Evolutionary conservation across 2,113 vertebrate species (phyloP), one percentile per base, ranked within the genome.

Genomic region (Elephas maximus): DNA sequence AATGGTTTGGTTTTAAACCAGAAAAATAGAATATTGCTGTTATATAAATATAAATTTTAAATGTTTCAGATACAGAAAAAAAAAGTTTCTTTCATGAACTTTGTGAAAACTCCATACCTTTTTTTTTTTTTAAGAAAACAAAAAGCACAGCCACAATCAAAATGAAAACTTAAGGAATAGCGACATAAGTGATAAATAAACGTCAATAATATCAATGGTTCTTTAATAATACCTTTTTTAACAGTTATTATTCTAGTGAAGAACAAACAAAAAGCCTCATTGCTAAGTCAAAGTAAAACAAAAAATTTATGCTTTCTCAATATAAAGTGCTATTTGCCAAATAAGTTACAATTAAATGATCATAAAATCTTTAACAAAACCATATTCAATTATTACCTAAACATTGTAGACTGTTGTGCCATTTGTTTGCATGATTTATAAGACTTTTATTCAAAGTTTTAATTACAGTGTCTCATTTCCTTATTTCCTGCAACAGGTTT

Each of bases 281-380:
- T 91, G 4, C n/a, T 74, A 94, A 95, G 20, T 84, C 24, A 77
- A 76, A 89, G 12, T 65, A 53, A 79, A 93, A 20, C 9, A 74
- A 3, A 3, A 77, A 57, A 93, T 67, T 2, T 82, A 86, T 17
- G 78, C 30, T 33, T 86, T 57, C 15, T 85, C 37, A 90, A 84
- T 33, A 79, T 62, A 81, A 62, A 79, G 83, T 80, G 28, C 9
- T 41, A 20, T 87, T 87, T 86, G 28, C 23, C 24, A 83, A 95
- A 33, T 18, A 91, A 76, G 1, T 71, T 91, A 53, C 6, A 84
- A 89, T 89, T 85, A 76, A 83, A 88, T 1, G 21, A 7, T 53
- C 15, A 41, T 76, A 71, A 57, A 67, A 8, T 76, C 8, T 57
- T 67, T 87, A 18, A 57, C 71, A 88, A 24, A 8, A 86, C 51